Percentiles rank a stretch among this genome's conserved stretches.
Evolutionary conservation across 2,113 vertebrate species (phyloP).

Genomic region (Amia ocellicauda): DNA sequence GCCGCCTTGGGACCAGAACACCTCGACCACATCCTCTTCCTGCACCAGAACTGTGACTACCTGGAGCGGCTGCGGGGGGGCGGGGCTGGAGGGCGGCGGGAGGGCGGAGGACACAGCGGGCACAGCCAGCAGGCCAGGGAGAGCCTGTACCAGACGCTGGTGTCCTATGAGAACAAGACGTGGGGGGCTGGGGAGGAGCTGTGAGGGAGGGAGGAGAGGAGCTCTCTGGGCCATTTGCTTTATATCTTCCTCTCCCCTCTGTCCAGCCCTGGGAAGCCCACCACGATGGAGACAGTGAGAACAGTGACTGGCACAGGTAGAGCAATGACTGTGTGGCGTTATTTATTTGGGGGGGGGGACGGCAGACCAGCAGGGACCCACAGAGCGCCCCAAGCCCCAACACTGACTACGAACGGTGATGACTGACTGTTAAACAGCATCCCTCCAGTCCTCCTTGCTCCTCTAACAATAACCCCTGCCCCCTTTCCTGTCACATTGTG

Average conservation of each 20-base stretch:
- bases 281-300: not conserved
- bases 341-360: too few relatives aligned
- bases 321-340: too few relatives aligned
- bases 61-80: slow-evolving; percentile 42
- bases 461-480: too few relatives aligned
- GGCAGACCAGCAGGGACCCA: too few relatives aligned
- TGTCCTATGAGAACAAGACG: slow-evolving; percentile 40
- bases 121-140: slow-evolving; percentile 39
- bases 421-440: too few relatives aligned
- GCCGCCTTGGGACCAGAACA: slow-evolving; percentile 44
- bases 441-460: too few relatives aligned
- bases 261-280: not conserved
- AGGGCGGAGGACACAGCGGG: slow-evolving; percentile 6
- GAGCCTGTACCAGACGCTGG: slow-evolving; percentile 42
- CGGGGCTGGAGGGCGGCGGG: slow-evolving; percentile 14
- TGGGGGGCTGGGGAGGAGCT: slow-evolving; percentile 19
- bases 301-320: slow-evolving; percentile 11
- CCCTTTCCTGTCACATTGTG: too few relatives aligned
- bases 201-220: not conserved
- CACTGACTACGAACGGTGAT: too few relatives aligned
- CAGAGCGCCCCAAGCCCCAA: too few relatives aligned
- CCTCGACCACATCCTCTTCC: slow-evolving; percentile 55
- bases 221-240: not conserved
- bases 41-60: slow-evolving; percentile 58
- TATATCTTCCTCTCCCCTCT: not conserved